phyloP scores from a whole-genome alignment of 2,888 invertebrate species.

The Syrphus vitripennis region DNA sequence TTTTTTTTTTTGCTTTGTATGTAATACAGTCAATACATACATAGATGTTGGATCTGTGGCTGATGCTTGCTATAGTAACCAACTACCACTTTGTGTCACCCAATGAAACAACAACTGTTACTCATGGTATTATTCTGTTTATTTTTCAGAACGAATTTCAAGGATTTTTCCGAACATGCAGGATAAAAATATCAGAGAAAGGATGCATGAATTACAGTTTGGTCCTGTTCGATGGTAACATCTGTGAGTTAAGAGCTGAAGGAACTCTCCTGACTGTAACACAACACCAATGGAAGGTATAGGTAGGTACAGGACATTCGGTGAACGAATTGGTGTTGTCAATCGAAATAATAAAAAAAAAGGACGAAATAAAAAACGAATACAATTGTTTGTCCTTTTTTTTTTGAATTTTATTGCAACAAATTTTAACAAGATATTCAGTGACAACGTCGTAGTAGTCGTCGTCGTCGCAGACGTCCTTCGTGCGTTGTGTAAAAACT shows the following conservation, averaged over 20 bases:
- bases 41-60: background rate
- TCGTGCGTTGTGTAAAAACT: background rate
- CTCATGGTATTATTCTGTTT: slow-evolving; percentile 27
- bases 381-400: slow-evolving; percentile 14
- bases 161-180: slow-evolving; percentile 38
- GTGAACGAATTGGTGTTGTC: slow-evolving; percentile 49
- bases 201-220: slow-evolving; percentile 56
- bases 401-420: slow-evolving; percentile 45
- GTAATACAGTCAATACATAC: too few relatives aligned
- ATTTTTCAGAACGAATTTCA: background rate
- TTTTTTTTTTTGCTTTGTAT: slow-evolving; percentile 1
- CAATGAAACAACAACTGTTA: slow-evolving; percentile 46
- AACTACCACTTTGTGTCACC: background rate
- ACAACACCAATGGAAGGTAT: background rate
- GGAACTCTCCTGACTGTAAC: slow-evolving; percentile 7
- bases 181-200: slow-evolving; percentile 31
- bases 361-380: background rate
- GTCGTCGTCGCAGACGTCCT: background rate
- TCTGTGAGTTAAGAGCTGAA: slow-evolving; percentile 40
- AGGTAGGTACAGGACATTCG: slow-evolving; percentile 18
- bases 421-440: slow-evolving; percentile 58
- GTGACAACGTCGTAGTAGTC: slow-evolving; percentile 19
- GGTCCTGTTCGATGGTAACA: slow-evolving; percentile 12
- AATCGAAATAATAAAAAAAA: slow-evolving; percentile 41
- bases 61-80: background rate